Conservation (phyloP, 2,888 invertebrate species). For the Mythimna albipuncta region DNA sequence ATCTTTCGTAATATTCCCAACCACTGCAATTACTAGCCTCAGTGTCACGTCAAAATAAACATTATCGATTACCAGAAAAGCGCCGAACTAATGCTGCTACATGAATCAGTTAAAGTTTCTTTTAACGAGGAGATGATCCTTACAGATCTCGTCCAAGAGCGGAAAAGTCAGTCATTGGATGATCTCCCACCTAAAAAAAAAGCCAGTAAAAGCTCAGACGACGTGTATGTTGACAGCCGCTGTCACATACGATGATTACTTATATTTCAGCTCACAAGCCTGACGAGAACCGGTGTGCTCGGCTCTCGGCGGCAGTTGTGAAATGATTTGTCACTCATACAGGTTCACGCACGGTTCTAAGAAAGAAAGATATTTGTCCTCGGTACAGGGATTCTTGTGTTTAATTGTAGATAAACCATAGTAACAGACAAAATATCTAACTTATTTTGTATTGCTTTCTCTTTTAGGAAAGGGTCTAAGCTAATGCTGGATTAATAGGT, state of each 20-base stretch:
- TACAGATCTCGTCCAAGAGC: too few relatives aligned
- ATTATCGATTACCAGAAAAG: too few relatives aligned
- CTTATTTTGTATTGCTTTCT: background rate
- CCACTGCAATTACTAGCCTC: too few relatives aligned
- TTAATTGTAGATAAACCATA: background rate
- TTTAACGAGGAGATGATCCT: too few relatives aligned
- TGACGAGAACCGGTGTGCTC: conserved; percentile 39
- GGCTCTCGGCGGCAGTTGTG: conserved; percentile 28
- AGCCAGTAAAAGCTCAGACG: too few relatives aligned
- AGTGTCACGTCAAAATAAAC: too few relatives aligned
- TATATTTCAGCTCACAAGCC: conserved; percentile 28
- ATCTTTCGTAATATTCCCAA: too few relatives aligned
- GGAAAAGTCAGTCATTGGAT: too few relatives aligned
- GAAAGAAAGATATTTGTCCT: conserved; percentile 44
- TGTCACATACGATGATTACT: conserved; percentile 12
- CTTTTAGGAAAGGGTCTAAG: background rate
- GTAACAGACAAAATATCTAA: background rate
- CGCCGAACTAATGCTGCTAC: too few relatives aligned
- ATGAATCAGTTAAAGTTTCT: too few relatives aligned
- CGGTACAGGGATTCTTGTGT: conserved; percentile 8
- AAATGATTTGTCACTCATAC: conserved; percentile 31
- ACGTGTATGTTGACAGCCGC: conserved; percentile 10
- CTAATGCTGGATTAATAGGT: too few relatives aligned
- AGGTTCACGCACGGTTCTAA: conserved; percentile 27
- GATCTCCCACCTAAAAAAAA: too few relatives aligned